Evolutionary conservation across 2,797 vertebrate species (phyloP).

Genomic region (Tangara arthus): DNA sequence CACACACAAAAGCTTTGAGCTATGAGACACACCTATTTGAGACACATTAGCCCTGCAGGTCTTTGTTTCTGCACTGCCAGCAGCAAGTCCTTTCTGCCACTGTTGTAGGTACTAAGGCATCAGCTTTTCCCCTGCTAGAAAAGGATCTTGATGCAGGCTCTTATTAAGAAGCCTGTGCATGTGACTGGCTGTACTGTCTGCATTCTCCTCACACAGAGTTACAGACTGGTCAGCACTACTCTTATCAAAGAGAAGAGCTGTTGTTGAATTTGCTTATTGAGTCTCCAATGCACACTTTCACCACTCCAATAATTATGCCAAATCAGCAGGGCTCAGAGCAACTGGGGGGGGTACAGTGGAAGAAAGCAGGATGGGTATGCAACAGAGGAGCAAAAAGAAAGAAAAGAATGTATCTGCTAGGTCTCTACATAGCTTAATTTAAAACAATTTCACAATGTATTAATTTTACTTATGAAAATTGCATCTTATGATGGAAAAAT

Average conservation of each 20-base stretch:
- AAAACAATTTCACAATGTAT: background rate
- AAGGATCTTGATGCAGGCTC: background rate
- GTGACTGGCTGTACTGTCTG: background rate
- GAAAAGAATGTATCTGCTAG: background rate
- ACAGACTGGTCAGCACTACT: background rate
- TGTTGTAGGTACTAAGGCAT: background rate
- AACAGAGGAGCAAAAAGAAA: constrained; percentile 17
- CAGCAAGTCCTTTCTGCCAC: background rate
- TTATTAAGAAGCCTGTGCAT: background rate
- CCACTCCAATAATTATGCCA: background rate
- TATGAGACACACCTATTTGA: background rate
- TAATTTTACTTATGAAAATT: background rate
- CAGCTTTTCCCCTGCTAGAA: background rate
- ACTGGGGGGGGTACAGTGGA: fast-evolving
- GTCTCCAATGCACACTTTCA: background rate
- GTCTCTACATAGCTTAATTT: background rate
- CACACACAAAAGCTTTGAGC: background rate
- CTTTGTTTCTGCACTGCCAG: background rate
- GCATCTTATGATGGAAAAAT: background rate
- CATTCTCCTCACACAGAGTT: background rate
- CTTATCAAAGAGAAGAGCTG: background rate
- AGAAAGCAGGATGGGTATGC: background rate
- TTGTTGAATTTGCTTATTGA: background rate
- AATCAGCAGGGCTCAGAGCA: background rate
- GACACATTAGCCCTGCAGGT: background rate